Conservation (phyloP, 2,888 invertebrate species). For the Papilio elwesi region DNA sequence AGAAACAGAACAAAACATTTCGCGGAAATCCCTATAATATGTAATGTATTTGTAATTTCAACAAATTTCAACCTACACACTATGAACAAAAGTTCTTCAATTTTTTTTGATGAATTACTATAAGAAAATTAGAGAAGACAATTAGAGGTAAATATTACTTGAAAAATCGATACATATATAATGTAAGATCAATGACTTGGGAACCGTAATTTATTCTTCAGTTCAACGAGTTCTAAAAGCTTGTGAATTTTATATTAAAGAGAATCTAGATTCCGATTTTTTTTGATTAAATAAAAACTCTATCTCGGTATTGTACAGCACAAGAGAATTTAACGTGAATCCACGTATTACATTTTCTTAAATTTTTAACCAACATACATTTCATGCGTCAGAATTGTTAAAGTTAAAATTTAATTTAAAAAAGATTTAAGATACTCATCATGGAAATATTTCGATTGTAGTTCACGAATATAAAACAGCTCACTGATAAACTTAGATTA, state of each 20-base stretch:
- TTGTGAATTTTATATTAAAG: constrained; percentile 17
- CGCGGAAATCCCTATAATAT: too few species aligned
- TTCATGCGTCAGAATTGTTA: neutral
- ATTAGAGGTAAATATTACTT: too few species aligned
- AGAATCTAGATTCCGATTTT: constrained; percentile 9
- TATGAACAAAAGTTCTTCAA: too few species aligned
- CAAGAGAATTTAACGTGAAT: constrained; percentile 11
- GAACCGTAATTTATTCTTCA: constrained; percentile 10
- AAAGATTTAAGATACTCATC: neutral
- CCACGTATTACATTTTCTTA: neutral
- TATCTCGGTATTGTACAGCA: neutral
- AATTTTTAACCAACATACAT: neutral
- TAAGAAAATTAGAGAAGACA: too few species aligned
- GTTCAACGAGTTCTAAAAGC: constrained; percentile 14
- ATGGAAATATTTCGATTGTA: neutral
- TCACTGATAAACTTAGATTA: too few species aligned
- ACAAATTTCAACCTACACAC: neutral
- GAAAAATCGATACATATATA: neutral
- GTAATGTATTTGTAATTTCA: neutral
- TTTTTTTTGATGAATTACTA: too few species aligned
- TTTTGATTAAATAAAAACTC: constrained; percentile 15
- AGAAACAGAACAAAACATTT: too few species aligned
- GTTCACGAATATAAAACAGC: neutral
- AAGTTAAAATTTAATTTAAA: too few species aligned
- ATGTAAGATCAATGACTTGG: neutral